Base-by-base conservation (phyloP, 2,888 invertebrate genomes). In the Steromphala cineraria region DNA sequence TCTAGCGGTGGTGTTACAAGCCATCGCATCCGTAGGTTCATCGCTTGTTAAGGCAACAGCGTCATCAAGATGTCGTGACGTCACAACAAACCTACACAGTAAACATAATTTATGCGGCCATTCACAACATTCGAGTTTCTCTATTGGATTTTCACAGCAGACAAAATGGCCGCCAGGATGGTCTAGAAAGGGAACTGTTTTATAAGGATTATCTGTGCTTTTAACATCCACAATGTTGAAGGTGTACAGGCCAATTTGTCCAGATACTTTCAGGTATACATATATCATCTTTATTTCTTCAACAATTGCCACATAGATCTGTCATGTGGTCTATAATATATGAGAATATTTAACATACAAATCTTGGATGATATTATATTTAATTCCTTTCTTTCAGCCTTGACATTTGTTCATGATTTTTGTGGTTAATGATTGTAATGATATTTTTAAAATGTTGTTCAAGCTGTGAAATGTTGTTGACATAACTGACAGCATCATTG, bases 191-290 rank as follows among this genome's bases (percentile, higher is more conserved):
- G 31, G 71, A 31, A 8, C 31, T 19, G 21, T n/a, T 31, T 78
- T 24, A 31, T 31, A 36, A 74, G 36, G 74, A 52, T 19, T 19
- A 53, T 17, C 24, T 76, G 28, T 55, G 19, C 53, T 24, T 75
- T 53, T 46, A 46, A 36, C 55, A 21, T 52, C 67, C 77, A 81
- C 67, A 74, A 87, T 87, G 87, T 83, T 87, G 83, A 87, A 83
- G 78, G 75, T 89, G 55, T 85, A 88, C 28, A 78, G 87, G 53
- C 87, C 88, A 8, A 78, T 88, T 19, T 85, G 87, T 81, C 86
- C 89, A 17, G 89, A 89, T 19, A 88, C 88, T n/a, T 84, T 89
- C 82, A 88, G 89, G 89, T 88, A 84, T 71, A 40, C 8, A 13
- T 31, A 53, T 77, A 55, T 77, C 19, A 36, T 77, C 8, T 13